These are phyloP conservation scores for Fulmarus glacialis DNA, from an alignment of 2,113 vertebrate genomes.

Conservation along the genomic window DNA sequence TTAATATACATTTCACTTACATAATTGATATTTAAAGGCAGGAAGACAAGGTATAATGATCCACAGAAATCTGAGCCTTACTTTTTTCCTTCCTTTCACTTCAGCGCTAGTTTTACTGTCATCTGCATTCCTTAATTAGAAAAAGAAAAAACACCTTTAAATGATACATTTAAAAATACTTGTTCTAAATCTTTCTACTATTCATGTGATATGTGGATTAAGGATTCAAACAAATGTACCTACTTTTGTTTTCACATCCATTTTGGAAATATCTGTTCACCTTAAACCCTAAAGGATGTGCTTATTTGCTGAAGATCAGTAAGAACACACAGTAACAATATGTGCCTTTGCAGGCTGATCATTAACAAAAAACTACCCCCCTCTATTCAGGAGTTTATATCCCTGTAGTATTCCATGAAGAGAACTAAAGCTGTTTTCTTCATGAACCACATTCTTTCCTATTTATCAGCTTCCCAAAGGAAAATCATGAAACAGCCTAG, in stretches of 20 bases:
- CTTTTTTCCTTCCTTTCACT: conserved; percentile 61
- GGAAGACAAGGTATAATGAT: background rate
- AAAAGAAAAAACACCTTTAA: conserved; percentile 22
- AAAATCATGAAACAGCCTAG: background rate
- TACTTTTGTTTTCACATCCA: background rate
- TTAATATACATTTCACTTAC: background rate
- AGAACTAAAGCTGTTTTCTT: background rate
- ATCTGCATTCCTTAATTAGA: conserved; percentile 39
- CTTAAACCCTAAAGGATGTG: background rate
- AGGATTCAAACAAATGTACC: background rate
- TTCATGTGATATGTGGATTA: background rate
- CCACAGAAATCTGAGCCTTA: conserved; percentile 39
- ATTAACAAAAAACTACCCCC: background rate
- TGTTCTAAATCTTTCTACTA: background rate
- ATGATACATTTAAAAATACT: background rate
- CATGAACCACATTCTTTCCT: background rate
- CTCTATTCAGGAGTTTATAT: background rate
- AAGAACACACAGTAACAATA: background rate
- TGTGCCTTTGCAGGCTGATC: background rate
- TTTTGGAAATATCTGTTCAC: background rate
- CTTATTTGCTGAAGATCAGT: background rate
- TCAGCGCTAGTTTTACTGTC: conserved; percentile 13
- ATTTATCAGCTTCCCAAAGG: background rate
- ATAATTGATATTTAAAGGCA: background rate
- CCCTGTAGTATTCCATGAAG: background rate